Evolutionary conservation across 2,888 invertebrate species (phyloP).

Genomic region (Melipona bicolor): DNA sequence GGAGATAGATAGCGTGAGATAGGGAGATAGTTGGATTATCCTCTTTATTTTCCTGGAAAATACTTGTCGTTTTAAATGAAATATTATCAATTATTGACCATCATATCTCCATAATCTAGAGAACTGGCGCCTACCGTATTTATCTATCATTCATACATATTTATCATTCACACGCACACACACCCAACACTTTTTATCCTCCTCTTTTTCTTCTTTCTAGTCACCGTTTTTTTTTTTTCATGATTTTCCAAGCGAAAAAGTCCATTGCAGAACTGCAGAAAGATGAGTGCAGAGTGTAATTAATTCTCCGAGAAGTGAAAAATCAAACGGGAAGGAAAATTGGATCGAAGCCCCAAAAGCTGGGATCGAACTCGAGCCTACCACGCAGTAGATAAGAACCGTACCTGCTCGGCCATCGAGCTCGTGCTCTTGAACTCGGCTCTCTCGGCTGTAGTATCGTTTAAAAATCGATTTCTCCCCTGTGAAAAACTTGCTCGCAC

Average conservation of each 20-base stretch:
- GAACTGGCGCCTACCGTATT: neutral
- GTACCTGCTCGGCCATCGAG: neutral
- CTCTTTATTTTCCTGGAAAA: neutral
- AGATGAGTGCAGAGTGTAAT: too few species aligned
- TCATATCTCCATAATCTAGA: neutral
- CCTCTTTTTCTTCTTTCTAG: too few species aligned
- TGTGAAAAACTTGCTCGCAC: too few species aligned
- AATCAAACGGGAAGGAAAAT: neutral
- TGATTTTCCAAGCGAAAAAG: neutral
- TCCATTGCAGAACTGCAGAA: too few species aligned
- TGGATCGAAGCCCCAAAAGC: too few species aligned
- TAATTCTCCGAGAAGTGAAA: neutral
- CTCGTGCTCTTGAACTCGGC: neutral
- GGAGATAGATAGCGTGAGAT: neutral
- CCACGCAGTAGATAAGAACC: neutral
- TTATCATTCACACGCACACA: neutral
- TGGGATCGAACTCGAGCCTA: neutral
- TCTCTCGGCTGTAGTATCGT: neutral
- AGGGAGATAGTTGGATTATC: neutral
- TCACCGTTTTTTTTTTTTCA: neutral
- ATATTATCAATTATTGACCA: neutral
- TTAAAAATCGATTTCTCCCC: neutral
- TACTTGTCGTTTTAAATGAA: neutral
- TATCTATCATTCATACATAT: neutral
- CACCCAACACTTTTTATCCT: too few species aligned